Base-by-base conservation (phyloP, 2,797 vertebrate species). In the Trematomus bernacchii region DNA sequence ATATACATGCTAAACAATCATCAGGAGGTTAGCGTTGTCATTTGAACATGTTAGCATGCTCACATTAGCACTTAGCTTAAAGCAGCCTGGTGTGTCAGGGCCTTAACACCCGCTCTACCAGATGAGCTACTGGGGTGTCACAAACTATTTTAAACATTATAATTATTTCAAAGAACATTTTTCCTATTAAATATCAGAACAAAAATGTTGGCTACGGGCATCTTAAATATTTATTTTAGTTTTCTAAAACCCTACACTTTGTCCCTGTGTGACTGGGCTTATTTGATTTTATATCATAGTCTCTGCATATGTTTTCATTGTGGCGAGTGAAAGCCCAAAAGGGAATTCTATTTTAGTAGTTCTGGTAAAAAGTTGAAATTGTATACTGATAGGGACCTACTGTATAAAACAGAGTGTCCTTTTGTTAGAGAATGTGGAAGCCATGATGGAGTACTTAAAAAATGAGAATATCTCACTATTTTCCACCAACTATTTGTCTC, bases 381-480 rank as follows among this genome's bases (percentile, higher is more conserved):
- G 16, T 66, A 73, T 77, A 87, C 73, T 42, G 62, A 66, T 7
- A 23, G 1, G 16, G 81, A 83, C 73, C 1, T 60, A 15, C 55
- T 64, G 60, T 72, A 71, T 74, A 65, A 83, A 82, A 67, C 65
- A 67, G 65, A 66, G 77, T 74, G 58, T 62, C 53, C 46, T 81
- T 82, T 86, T 63, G 65, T 18, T 53, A 44, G 53, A 55, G 19
- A 47, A 84, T 3, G 58, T 63, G 53, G 59, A 77, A 44, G 63
- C 55, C 66, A 62, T 85, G 86, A 91, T 80, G 87, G 82, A 87
- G 71, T 52, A 43, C 64, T 80, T 74, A 76, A 63, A 72, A 88
- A 77, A 79, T 23, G 19, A 73, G 72, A 80, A 72, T 74, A 58
- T 80, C 64, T 84, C 68, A 54, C 66, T 46, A 11, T 74, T 87